Evolutionary conservation across 2,888 invertebrate species (phyloP).

Genomic region (Sylvicola fuscatus): DNA sequence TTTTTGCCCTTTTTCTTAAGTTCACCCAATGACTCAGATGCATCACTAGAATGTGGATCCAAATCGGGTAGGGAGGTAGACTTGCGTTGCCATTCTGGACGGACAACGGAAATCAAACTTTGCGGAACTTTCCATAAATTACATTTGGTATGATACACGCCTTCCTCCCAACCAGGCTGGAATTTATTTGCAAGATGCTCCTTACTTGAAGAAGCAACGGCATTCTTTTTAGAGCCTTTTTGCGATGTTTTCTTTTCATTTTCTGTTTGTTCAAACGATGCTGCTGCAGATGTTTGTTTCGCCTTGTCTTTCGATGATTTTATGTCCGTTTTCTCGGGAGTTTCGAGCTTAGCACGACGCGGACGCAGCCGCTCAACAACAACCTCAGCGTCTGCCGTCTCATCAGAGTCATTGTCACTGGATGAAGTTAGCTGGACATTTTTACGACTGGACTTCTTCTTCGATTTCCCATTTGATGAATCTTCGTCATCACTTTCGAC

Average conservation of each 20-base stretch:
- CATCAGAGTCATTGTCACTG: not conserved
- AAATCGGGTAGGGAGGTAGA: conserved; percentile 60
- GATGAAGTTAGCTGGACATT: not conserved
- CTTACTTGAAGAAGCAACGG: not conserved
- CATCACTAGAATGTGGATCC: conserved; percentile 52
- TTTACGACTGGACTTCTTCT: not conserved
- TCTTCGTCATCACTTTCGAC: conserved; percentile 1
- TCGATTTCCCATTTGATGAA: not conserved
- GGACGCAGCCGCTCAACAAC: conserved; percentile 2
- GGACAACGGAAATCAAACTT: conserved; percentile 57
- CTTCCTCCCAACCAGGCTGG: conserved; percentile 65
- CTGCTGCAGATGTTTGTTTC: not conserved
- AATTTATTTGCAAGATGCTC: conserved; percentile 23
- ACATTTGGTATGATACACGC: conserved; percentile 61
- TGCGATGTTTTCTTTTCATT: not conserved
- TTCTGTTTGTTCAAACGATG: not conserved
- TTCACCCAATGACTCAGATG: conserved; percentile 15
- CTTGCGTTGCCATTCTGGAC: conserved; percentile 45
- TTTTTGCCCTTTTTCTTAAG: conserved; percentile 3
- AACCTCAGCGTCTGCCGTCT: not conserved
- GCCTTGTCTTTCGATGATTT: not conserved
- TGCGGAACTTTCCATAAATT: conserved; percentile 66
- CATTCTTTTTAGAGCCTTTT: not conserved
- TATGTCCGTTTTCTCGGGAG: not conserved
- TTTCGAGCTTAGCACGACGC: conserved; percentile 1